Evolutionary conservation across 2,888 invertebrate genomes (phyloP).

Genomic region (Mantis religiosa): DNA sequence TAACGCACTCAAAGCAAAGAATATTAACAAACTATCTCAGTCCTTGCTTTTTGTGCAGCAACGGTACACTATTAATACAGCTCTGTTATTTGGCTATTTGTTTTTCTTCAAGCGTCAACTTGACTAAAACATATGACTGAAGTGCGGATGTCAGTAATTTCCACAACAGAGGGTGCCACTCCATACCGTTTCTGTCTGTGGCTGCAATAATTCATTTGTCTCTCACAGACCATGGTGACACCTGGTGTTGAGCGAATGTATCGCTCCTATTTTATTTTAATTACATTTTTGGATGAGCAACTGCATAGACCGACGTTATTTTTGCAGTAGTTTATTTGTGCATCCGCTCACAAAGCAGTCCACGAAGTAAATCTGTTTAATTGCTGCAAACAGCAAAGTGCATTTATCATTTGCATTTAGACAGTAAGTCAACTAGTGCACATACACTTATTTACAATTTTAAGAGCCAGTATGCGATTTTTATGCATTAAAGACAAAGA

Average conservation of each 20-base stretch:
- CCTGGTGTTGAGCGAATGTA: not conserved
- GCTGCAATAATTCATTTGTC: not conserved
- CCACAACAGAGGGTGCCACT: not conserved
- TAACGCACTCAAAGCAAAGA: not conserved
- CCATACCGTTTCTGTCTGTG: not conserved
- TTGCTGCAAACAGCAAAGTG: too few relatives aligned
- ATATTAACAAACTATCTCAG: not conserved
- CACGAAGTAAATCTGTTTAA: too few relatives aligned
- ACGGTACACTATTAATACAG: not conserved
- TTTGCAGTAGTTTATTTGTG: not conserved
- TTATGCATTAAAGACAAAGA: too few relatives aligned
- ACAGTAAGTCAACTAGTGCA: too few relatives aligned
- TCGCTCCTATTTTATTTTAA: not conserved
- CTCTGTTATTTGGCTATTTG: not conserved
- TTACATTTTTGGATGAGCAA: not conserved
- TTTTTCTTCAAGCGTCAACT: not conserved
- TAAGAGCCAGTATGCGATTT: too few relatives aligned
- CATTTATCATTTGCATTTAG: too few relatives aligned
- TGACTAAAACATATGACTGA: not conserved
- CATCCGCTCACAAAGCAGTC: not conserved
- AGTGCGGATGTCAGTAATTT: not conserved
- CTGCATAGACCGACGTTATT: not conserved
- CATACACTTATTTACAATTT: too few relatives aligned
- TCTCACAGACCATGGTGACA: not conserved
- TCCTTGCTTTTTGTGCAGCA: not conserved